Evolutionary conservation across 2,113 vertebrate species (phyloP).

Genomic region (Pelobates fuscus): DNA sequence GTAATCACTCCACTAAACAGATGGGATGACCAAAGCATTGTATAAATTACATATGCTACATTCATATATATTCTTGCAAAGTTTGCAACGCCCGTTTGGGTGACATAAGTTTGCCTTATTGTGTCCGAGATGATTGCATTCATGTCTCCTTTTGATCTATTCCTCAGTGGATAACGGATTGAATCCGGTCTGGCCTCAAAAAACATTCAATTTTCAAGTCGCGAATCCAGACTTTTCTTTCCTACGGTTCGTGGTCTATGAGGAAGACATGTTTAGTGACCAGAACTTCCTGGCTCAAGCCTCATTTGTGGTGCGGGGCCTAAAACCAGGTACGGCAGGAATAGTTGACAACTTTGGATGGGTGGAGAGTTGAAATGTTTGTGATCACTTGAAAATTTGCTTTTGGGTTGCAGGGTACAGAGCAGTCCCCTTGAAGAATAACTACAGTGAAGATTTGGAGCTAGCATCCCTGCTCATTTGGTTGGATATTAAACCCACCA

Average conservation of each 20-base stretch:
- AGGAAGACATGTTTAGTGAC: conserved; percentile 98
- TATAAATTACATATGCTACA: too few relatives aligned
- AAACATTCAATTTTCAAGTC: conserved; percentile 87
- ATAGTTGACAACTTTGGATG: not conserved
- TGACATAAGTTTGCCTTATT: too few relatives aligned
- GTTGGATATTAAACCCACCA: conserved; percentile 80
- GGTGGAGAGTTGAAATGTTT: not conserved
- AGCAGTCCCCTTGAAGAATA: conserved; percentile 95
- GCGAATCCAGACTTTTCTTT: conserved; percentile 91
- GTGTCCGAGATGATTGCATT: not conserved
- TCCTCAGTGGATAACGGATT: conserved; percentile 90
- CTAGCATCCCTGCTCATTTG: conserved; percentile 90
- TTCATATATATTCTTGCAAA: too few relatives aligned
- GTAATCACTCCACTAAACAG: too few relatives aligned
- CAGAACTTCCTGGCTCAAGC: conserved; percentile 98
- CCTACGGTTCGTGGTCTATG: conserved; percentile 94
- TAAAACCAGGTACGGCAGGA: conserved; percentile 82
- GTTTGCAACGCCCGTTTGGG: too few relatives aligned
- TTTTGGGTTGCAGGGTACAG: conserved; percentile 78
- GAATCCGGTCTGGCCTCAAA: conserved; percentile 89
- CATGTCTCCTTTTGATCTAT: conserved; percentile 15
- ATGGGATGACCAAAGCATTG: too few relatives aligned
- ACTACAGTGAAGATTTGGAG: conserved; percentile 95
- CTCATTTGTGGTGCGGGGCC: conserved; percentile 87
- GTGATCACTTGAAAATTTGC: too few relatives aligned